These are phyloP conservation scores for Catostylus mosaicus DNA, from an alignment of 30 jellyfish, hydroid and myxozoan genomes.

Conservation along the genomic window DNA sequence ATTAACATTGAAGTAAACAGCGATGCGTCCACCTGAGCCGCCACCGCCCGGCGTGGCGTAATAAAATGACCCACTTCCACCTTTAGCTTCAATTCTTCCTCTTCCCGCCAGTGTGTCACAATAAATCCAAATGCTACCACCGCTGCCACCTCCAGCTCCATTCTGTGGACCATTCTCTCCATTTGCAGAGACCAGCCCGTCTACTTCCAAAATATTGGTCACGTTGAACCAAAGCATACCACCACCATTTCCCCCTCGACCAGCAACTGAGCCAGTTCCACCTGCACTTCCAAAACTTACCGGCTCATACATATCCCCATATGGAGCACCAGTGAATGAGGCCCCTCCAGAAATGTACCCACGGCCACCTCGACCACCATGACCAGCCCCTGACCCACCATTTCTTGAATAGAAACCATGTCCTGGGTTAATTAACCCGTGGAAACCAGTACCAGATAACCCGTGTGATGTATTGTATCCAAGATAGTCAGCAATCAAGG, in stretches of 20 bases:
- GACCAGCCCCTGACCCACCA: conserved; percentile 77
- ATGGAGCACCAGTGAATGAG: conserved; percentile 73
- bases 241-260: conserved; percentile 75
- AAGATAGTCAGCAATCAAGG: conserved; percentile 59
- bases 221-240: conserved; percentile 71
- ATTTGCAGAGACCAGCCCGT: conserved; percentile 65
- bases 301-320: conserved; percentile 70
- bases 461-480: conserved; percentile 77
- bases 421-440: conserved; percentile 60
- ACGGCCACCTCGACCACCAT: conserved; percentile 78
- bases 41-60: conserved; percentile 68
- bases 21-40: conserved; percentile 72
- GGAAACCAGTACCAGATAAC: conserved; percentile 48
- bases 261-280: conserved; percentile 30
- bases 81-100: conserved; percentile 62
- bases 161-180: conserved; percentile 54
- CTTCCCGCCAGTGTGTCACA: conserved; percentile 61
- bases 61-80: conserved; percentile 60
- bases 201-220: conserved; percentile 52
- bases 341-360: conserved; percentile 59
- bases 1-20: conserved; percentile 67
- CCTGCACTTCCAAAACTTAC: conserved; percentile 63
- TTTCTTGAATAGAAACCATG: conserved; percentile 55
- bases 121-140: conserved; percentile 72
- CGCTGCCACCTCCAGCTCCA: conserved; percentile 80